Conservation (phyloP, 1,140 invertebrate species). For the Sarcophaga peregrina region DNA sequence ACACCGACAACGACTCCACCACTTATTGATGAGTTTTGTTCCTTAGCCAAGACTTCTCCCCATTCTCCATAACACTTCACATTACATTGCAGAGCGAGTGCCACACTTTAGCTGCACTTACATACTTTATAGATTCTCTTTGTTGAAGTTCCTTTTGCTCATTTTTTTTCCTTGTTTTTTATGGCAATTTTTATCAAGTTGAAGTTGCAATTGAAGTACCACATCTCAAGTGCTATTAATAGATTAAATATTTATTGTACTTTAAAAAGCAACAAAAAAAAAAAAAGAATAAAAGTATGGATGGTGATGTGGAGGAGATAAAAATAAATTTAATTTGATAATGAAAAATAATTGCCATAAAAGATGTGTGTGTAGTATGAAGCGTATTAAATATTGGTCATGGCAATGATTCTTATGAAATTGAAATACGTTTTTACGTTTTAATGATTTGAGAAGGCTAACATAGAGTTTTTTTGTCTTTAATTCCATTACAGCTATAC, state of each 20-base stretch:
- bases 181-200: background rate
- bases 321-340: background rate
- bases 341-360: background rate
- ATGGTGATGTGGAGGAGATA: background rate
- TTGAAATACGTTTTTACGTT: too few relatives aligned
- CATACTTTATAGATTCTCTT: background rate
- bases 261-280: background rate
- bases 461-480: background rate
- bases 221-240: slow-evolving; percentile 4
- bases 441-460: background rate
- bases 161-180: background rate
- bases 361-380: too few relatives aligned
- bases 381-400: background rate
- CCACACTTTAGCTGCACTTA: slow-evolving; percentile 4
- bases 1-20: too few relatives aligned
- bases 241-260: slow-evolving; percentile 17
- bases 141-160: background rate
- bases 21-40: too few relatives aligned
- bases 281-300: background rate
- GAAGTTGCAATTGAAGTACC: background rate
- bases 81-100: background rate
- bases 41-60: too few relatives aligned
- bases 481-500: slow-evolving; percentile 77
- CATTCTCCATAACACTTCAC: background rate
- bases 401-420: slow-evolving; percentile 3